Conservation (phyloP, 2,797 vertebrate species). For the Manis pentadactyla region DNA sequence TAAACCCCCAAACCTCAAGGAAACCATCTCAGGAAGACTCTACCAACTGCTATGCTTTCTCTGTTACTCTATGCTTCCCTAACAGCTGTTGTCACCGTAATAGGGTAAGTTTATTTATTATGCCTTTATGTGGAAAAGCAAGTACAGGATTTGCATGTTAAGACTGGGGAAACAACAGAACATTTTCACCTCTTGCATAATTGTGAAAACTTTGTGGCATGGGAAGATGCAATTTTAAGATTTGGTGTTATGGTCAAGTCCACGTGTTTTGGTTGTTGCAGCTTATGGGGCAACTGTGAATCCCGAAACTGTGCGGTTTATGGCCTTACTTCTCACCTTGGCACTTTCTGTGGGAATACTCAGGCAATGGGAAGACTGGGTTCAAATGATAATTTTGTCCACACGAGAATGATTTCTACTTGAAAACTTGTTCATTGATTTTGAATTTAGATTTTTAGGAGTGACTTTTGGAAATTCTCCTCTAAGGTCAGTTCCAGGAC, state of each 20-base stretch:
- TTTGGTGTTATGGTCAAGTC: background rate
- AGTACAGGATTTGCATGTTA: background rate
- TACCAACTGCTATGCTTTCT: background rate
- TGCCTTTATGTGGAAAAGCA: background rate
- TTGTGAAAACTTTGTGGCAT: background rate
- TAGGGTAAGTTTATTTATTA: background rate
- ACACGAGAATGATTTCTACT: background rate
- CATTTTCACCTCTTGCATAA: background rate
- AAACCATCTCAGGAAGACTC: background rate
- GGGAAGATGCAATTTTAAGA: background rate
- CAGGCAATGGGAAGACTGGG: background rate
- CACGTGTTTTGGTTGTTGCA: background rate
- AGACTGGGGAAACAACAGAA: background rate
- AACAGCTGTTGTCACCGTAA: background rate
- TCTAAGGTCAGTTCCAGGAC: background rate
- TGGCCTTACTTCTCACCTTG: background rate
- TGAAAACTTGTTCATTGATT: background rate
- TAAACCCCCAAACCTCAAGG: background rate
- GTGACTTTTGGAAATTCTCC: background rate
- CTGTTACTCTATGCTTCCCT: background rate
- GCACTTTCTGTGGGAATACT: background rate
- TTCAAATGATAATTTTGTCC: background rate
- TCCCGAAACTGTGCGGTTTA: background rate
- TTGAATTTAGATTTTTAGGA: background rate
- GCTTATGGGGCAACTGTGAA: background rate